phyloP scores from a whole-genome alignment of 1,140 invertebrate species.

The Drosophila bifasciata region DNA sequence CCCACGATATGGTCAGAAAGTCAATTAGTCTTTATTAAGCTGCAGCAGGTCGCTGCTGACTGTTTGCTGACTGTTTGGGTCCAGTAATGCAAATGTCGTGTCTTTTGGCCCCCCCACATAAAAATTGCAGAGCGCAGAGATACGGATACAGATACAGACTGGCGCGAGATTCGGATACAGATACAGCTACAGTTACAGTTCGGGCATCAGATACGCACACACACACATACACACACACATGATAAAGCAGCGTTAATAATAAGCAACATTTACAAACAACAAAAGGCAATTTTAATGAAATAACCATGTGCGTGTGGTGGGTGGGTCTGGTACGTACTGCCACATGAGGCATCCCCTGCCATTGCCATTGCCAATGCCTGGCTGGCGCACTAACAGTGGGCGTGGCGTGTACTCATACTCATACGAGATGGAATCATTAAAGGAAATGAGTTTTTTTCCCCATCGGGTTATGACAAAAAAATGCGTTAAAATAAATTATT shows the following conservation, averaged over 20 bases:
- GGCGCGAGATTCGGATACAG: slow-evolving; percentile 26
- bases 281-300: slow-evolving; percentile 83
- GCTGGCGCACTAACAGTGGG: slow-evolving; percentile 55
- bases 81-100: slow-evolving; percentile 78
- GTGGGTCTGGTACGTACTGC: no score
- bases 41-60: slow-evolving; percentile 28
- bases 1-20: slow-evolving; percentile 53
- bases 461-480: slow-evolving; percentile 83
- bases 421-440: slow-evolving; percentile 78
- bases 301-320: slow-evolving; percentile 68
- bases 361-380: slow-evolving; percentile 5
- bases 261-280: slow-evolving; percentile 82
- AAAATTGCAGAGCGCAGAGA: slow-evolving; percentile 65
- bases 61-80: slow-evolving; percentile 22
- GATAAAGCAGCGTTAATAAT: slow-evolving; percentile 78
- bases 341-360: slow-evolving; percentile 27
- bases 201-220: no score
- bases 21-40: slow-evolving; percentile 82
- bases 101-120: slow-evolving; percentile 68
- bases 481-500: slow-evolving; percentile 83
- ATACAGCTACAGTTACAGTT: slow-evolving; percentile 16
- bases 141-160: slow-evolving; percentile 11
- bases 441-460: slow-evolving; percentile 81
- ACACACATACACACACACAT: slow-evolving; percentile 42
- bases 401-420: slow-evolving; percentile 63